Conservation (phyloP, 2,888 invertebrate genomes). For the Phalera bucephala region DNA sequence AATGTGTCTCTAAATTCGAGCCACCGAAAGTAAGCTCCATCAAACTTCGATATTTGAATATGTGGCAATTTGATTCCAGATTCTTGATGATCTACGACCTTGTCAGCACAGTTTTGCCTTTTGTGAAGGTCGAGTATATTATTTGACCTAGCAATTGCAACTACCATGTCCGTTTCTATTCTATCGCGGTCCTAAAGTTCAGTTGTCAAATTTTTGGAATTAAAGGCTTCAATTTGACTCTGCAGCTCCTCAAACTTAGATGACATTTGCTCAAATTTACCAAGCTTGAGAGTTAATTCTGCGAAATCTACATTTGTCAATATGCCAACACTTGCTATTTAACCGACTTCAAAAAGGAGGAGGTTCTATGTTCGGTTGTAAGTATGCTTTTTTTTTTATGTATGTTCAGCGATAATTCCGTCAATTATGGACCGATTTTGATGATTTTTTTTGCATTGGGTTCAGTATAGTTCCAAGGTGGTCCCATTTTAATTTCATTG, state of each 20-base stretch:
- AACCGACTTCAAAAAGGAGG: too few species aligned
- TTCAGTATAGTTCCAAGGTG: too few species aligned
- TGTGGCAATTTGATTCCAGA: slow-evolving; percentile 8
- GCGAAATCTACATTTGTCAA: too few species aligned
- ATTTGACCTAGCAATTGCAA: neutral
- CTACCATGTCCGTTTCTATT: slow-evolving; percentile 11
- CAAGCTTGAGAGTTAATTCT: slow-evolving; percentile 3
- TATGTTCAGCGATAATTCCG: too few species aligned
- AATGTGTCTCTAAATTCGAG: slow-evolving; percentile 25
- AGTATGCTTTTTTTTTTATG: too few species aligned
- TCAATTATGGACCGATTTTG: too few species aligned
- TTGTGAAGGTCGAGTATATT: neutral
- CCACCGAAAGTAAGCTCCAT: slow-evolving; percentile 21
- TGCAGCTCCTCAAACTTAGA: slow-evolving; percentile 9
- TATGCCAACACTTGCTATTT: too few species aligned
- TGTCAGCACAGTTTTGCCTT: neutral
- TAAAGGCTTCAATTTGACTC: slow-evolving; percentile 11
- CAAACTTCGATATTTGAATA: slow-evolving; percentile 20
- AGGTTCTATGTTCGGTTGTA: too few species aligned
- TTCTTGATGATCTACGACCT: neutral
- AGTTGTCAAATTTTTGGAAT: slow-evolving; percentile 2
- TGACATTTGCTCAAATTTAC: slow-evolving; percentile 6
- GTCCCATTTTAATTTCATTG: too few species aligned
- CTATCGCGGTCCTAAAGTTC: slow-evolving; percentile 10
- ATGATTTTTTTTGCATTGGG: too few species aligned